These are phyloP conservation scores for Andrena praecox DNA, from an alignment of 2,888 invertebrate species.

Conservation along the genomic window DNA sequence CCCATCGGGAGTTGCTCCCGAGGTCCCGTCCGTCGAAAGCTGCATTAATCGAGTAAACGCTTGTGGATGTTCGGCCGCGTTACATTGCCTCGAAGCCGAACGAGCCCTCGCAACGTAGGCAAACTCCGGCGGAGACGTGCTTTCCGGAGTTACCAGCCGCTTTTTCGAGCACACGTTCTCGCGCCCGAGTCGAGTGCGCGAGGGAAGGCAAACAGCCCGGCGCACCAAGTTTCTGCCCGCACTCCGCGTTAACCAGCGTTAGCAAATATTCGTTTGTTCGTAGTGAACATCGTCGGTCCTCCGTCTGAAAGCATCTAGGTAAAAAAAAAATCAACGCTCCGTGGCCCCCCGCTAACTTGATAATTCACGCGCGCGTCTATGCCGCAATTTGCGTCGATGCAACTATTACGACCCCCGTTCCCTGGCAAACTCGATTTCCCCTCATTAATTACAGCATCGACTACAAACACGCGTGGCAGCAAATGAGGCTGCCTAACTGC, in stretches of 20 bases:
- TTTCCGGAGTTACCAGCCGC: neutral
- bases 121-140: slow-evolving; percentile 30
- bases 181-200: slow-evolving; percentile 1
- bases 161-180: slow-evolving; percentile 26
- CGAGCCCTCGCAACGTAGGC: slow-evolving; percentile 17
- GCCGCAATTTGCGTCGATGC: slow-evolving; percentile 22
- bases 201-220: slow-evolving; percentile 26
- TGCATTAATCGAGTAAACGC: slow-evolving; percentile 38
- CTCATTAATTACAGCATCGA: slow-evolving; percentile 30
- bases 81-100: slow-evolving; percentile 1
- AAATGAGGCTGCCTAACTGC: slow-evolving; percentile 4
- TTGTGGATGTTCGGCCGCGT: slow-evolving; percentile 14
- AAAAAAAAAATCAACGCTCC: neutral
- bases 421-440: slow-evolving; percentile 36
- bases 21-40: slow-evolving; percentile 10
- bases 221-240: slow-evolving; percentile 5
- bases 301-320: neutral
- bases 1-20: neutral
- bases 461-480: slow-evolving; percentile 17
- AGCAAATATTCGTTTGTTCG: slow-evolving; percentile 17
- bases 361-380: slow-evolving; percentile 3
- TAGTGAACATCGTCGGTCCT: neutral
- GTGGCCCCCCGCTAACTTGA: neutral
- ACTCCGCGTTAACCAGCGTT: neutral
- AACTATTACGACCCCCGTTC: slow-evolving; percentile 12